These are phyloP conservation scores for Naja naja DNA, from an alignment of 2,113 vertebrate species.

Conservation along the genomic window DNA sequence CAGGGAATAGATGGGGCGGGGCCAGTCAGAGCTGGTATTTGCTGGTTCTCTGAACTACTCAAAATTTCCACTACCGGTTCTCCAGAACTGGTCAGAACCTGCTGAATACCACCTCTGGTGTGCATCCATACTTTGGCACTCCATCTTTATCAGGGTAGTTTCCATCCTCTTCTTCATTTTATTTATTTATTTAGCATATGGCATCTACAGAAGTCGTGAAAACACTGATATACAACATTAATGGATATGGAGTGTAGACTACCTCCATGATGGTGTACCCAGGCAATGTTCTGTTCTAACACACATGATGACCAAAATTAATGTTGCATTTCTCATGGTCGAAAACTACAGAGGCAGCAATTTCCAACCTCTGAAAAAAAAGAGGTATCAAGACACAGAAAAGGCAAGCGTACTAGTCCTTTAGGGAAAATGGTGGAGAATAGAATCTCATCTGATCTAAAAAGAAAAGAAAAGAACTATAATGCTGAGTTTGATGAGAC, in stretches of 20 bases:
- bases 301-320: not conserved
- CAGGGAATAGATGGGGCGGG: too few relatives aligned
- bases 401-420: not conserved
- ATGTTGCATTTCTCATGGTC: not conserved
- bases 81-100: too few relatives aligned
- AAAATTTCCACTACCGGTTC: too few relatives aligned
- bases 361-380: not conserved
- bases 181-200: not conserved
- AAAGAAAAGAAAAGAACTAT: not conserved
- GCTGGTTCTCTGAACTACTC: too few relatives aligned
- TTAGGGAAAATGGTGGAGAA: not conserved
- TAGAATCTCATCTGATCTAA: not conserved
- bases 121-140: not conserved
- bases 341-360: not conserved
- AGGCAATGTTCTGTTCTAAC: not conserved
- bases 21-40: too few relatives aligned
- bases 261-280: not conserved
- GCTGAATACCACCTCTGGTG: not conserved
- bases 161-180: not conserved
- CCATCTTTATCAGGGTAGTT: not conserved
- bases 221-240: not conserved
- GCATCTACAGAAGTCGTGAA: not conserved
- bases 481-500: not conserved
- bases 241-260: not conserved
- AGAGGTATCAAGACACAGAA: not conserved